Percentiles rank a stretch among this genome's conserved stretches.
Evolutionary conservation across 2,888 invertebrate species (phyloP).

Genomic region (Drosophila lutescens): DNA sequence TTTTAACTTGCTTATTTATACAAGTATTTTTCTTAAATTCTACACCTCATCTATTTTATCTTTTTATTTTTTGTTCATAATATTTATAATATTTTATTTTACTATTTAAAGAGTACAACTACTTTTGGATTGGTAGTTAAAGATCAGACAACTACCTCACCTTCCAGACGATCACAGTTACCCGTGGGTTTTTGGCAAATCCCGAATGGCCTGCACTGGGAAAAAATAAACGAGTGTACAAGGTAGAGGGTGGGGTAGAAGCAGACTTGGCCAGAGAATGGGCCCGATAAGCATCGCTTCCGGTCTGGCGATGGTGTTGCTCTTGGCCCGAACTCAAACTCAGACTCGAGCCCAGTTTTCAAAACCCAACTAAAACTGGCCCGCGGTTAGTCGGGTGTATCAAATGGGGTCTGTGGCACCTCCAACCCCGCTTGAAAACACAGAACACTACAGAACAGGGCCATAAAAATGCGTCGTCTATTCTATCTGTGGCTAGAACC

Average conservation of each 20-base stretch:
- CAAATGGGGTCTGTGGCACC: conserved; percentile 81
- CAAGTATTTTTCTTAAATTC: too few species aligned
- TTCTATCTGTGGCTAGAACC: conserved; percentile 40
- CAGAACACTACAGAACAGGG: conserved; percentile 17
- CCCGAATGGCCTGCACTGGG: conserved; percentile 55
- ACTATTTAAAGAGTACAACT: background rate
- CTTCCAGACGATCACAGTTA: conserved; percentile 1
- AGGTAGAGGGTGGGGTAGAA: background rate
- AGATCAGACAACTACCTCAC: conserved; percentile 18
- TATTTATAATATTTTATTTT: too few species aligned
- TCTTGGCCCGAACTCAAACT: conserved; percentile 15
- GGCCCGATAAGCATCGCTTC: conserved; percentile 75
- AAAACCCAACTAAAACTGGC: conserved; percentile 18
- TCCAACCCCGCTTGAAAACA: conserved; percentile 18
- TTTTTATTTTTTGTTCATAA: too few species aligned
- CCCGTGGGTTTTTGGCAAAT: conserved; percentile 53
- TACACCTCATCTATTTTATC: too few species aligned
- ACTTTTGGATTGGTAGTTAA: background rate
- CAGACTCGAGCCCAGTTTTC: background rate
- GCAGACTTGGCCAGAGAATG: conserved; percentile 33
- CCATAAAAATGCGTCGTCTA: conserved; percentile 68
- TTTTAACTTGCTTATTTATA: too few species aligned
- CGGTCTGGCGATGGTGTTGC: conserved; percentile 54
- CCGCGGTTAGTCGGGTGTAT: conserved; percentile 81
- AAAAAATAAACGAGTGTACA: background rate